These are phyloP conservation scores for Xiphophorus maculatus DNA, from an alignment of 2,113 vertebrate genomes.

Conservation along the genomic window DNA sequence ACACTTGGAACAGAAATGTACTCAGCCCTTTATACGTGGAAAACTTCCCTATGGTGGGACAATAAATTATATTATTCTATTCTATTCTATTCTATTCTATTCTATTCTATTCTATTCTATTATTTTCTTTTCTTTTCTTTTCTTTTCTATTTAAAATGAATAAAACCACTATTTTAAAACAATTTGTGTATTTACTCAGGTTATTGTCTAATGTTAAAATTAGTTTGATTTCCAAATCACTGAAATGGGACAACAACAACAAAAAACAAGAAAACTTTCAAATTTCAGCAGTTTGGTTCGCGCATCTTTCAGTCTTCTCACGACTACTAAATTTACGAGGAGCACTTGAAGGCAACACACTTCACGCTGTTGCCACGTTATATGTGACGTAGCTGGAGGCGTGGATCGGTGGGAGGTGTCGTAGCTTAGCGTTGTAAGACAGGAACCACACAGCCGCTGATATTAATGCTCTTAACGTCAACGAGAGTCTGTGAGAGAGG, in stretches of 20 bases:
- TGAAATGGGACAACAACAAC: background rate
- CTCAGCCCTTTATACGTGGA: no score
- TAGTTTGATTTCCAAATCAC: background rate
- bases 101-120: no score
- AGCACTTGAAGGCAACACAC: conserved; percentile 28
- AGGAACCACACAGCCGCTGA: background rate
- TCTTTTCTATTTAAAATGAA: no score
- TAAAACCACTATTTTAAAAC: no score
- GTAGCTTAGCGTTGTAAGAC: conserved; percentile 1
- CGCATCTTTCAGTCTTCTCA: background rate
- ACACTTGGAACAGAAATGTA: no score
- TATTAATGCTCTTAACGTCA: conserved; percentile 27
- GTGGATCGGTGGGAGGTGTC: conserved; percentile 43
- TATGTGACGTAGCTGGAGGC: conserved; percentile 63
- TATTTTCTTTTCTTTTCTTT: no score
- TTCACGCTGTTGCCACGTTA: conserved; percentile 64
- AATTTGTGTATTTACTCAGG: no score
- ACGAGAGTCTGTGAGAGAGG: conserved; percentile 24
- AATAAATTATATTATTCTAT: no score
- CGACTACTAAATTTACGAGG: conserved; percentile 23
- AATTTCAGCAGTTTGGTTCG: background rate
- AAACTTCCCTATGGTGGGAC: no score
- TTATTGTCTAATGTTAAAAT: background rate
- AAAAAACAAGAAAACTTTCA: background rate
- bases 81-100: no score